phyloP scores from a whole-genome alignment of 2,113 vertebrate species.

The Cochlearius cochlearius region DNA sequence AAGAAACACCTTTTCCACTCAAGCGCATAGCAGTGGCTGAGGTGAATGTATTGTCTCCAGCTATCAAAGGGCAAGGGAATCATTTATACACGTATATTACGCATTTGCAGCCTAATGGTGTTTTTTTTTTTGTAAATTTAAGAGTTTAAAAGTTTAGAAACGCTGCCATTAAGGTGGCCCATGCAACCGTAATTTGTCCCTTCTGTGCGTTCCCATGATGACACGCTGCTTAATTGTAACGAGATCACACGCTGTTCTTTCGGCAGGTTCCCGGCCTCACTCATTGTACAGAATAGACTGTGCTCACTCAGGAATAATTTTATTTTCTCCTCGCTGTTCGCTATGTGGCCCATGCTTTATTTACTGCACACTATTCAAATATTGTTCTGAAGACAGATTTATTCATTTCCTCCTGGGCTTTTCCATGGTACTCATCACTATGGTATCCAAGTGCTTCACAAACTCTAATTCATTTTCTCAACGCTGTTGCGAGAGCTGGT shows the following conservation, averaged over 20 bases:
- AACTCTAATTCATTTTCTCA: constrained; percentile 29
- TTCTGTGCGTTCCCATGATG: neutral
- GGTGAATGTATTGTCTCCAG: neutral
- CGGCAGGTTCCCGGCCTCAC: neutral
- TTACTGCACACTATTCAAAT: constrained; percentile 52
- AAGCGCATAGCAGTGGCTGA: neutral
- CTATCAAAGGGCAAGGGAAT: neutral
- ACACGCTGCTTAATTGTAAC: constrained; percentile 14
- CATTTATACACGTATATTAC: neutral
- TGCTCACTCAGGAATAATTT: neutral
- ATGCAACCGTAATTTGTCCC: neutral
- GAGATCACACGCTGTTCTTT: neutral
- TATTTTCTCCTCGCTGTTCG: constrained; percentile 17
- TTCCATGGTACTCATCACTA: constrained; percentile 21
- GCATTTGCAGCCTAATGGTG: neutral
- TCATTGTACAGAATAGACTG: neutral
- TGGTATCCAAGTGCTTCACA: constrained; percentile 30
- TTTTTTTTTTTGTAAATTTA: neutral
- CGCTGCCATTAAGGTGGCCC: neutral
- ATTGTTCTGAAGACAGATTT: constrained; percentile 53
- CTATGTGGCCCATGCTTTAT: neutral
- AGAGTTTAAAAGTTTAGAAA: neutral
- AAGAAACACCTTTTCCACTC: neutral
- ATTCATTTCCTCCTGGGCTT: constrained; percentile 51
- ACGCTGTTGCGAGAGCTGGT: neutral